These are phyloP conservation scores for Drosophila rhopaloa DNA, from an alignment of 1,140 invertebrate species.

Conservation along the genomic window DNA sequence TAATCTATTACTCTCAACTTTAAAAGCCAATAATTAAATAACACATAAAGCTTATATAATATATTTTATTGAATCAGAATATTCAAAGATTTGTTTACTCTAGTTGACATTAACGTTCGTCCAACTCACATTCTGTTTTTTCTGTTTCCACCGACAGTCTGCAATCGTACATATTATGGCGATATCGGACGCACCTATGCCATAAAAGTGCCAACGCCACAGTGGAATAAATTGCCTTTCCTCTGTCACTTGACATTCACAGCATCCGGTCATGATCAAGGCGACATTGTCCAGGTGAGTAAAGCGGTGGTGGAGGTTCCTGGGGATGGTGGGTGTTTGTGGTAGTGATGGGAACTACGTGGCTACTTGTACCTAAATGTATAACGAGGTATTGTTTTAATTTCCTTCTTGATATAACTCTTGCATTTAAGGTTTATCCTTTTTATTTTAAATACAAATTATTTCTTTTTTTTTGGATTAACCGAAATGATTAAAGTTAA, in stretches of 20 bases:
- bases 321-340: too few species aligned
- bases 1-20: too few species aligned
- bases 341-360: background rate
- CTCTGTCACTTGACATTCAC: constrained; percentile 95
- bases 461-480: too few species aligned
- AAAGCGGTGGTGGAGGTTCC: background rate
- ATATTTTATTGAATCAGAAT: too few species aligned
- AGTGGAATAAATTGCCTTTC: constrained; percentile 91
- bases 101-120: background rate
- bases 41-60: too few species aligned
- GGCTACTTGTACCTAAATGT: background rate
- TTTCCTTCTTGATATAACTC: too few species aligned
- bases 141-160: constrained; percentile 85
- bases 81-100: background rate
- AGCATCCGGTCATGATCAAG: constrained; percentile 92
- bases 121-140: constrained; percentile 1
- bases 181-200: constrained; percentile 93
- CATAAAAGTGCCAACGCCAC: constrained; percentile 88
- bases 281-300: constrained; percentile 92
- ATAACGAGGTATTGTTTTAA: background rate
- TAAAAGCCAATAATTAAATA: too few species aligned
- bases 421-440: too few species aligned
- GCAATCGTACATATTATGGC: constrained; percentile 95
- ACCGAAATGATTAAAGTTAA: too few species aligned
- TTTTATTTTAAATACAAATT: too few species aligned